Base-by-base conservation (phyloP, 1,140 invertebrate species). In the Cotesia chilonis region DNA sequence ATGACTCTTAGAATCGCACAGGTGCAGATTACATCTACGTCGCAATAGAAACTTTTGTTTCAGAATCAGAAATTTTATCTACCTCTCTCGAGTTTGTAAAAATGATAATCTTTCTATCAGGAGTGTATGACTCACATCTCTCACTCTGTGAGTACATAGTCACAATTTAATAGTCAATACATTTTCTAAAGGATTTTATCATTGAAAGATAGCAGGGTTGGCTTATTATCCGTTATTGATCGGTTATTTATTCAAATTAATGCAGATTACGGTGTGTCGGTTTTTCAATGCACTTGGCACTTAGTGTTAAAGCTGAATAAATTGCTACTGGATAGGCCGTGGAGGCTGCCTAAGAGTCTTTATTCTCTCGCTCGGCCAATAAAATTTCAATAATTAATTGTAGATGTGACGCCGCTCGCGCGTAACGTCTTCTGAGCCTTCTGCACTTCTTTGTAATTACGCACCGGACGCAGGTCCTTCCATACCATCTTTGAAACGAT, bases 221-320 rank as follows among this genome's bases (percentile, higher is more conserved):
- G 82, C 80, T 85, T 86, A 85, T 86, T 86, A 87, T 85, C 84
- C 80, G 82, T 86, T 87, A 87, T 86, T 83, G 84, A 87, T 87
- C 84, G 84, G 78, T 86, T 86, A 86, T 87, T 87, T 85, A 87
- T 86, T 87, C 85, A 86, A 87, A 87, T 86, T 80, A 85, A 86
- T 87, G 85, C 84, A 86, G 84, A 87, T 86, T 87, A 84, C 82
- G 80, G 79, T 82, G 41, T 47, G 81, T 77, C 77, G 79, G 81
- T 79, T 80, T 87, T 86, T 86, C 83, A 85, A 86, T 86, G 80
- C 83, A 59, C 75, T 79, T 75, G 76, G 80, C 85, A 86, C 84
- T 85, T 85, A 86, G 79, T 81, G 78, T 78, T 82, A 79, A 84
- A 84, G 85, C 85, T 86, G 85, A 86, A 87, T 86, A 87, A 86